Conservation (phyloP, 2,113 vertebrate genomes). For the Cebus imitator region DNA sequence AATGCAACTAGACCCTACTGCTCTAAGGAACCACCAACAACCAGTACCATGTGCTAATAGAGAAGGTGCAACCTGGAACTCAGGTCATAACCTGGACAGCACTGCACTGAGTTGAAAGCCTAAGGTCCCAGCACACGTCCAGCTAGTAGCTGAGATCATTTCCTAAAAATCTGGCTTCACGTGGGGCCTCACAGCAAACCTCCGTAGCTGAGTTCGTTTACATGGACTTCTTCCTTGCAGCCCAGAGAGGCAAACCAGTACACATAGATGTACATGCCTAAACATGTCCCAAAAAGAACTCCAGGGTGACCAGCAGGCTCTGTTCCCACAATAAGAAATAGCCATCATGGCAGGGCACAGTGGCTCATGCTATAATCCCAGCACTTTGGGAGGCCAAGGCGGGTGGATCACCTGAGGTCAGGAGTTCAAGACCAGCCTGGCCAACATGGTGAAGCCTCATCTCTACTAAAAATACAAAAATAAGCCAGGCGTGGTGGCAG, state of each 20-base stretch:
- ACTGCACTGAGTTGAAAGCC: not conserved
- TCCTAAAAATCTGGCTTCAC: not conserved
- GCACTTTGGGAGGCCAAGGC: no score
- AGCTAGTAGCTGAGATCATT: not conserved
- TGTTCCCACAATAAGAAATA: not conserved
- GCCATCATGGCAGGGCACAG: not conserved
- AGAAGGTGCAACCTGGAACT: not conserved
- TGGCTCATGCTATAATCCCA: no score
- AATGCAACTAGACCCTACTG: not conserved
- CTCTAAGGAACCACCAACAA: not conserved
- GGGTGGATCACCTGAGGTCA: no score
- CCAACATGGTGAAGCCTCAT: no score
- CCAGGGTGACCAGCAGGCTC: not conserved
- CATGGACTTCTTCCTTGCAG: not conserved
- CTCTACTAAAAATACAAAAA: no score
- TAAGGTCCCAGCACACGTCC: not conserved
- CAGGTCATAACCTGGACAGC: not conserved
- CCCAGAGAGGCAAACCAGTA: not conserved
- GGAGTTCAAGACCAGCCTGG: no score
- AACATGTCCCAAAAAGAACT: not conserved
- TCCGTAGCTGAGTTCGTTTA: not conserved
- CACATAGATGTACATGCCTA: not conserved
- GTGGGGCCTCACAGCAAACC: not conserved
- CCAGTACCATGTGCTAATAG: not conserved
- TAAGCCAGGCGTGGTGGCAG: no score